Conservation (phyloP, 2,888 invertebrate species). For the Oscheius myriophilus region DNA sequence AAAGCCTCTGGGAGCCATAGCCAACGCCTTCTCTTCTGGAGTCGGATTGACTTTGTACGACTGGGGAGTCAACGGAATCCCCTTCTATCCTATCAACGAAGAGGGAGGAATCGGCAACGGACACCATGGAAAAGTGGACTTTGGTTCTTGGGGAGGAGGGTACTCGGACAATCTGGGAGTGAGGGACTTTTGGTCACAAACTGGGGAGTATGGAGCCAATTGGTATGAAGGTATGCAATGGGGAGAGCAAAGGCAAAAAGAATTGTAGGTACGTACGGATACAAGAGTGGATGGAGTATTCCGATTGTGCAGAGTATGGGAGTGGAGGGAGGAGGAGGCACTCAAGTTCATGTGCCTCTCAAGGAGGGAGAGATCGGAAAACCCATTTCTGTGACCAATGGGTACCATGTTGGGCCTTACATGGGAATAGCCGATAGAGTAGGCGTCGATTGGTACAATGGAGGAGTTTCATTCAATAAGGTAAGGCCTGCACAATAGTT, state of each 20-base stretch:
- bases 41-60: constrained; percentile 61
- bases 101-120: constrained; percentile 62
- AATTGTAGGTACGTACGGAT: constrained; percentile 54
- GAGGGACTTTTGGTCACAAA: constrained; percentile 61
- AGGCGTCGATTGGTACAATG: constrained; percentile 66
- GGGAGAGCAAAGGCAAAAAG: background rate
- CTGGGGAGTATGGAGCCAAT: constrained; percentile 58
- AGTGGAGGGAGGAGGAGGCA: constrained; percentile 61
- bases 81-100: constrained; percentile 62
- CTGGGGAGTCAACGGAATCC: constrained; percentile 64
- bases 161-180: constrained; percentile 62
- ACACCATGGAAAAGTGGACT: constrained; percentile 64
- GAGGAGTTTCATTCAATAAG: constrained; percentile 58
- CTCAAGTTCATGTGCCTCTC: constrained; percentile 51
- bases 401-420: constrained; percentile 64
- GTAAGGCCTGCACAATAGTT: constrained; percentile 22
- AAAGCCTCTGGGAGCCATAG: constrained; percentile 58
- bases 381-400: constrained; percentile 58
- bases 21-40: constrained; percentile 61
- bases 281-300: constrained; percentile 64
- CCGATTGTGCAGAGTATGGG: constrained; percentile 60
- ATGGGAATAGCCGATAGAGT: constrained; percentile 60
- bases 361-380: constrained; percentile 63
- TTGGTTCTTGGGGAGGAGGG: constrained; percentile 63
- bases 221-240: constrained; percentile 55